These are phyloP conservation scores for Nysson spinosus DNA, from an alignment of 2,888 invertebrate species.

Conservation along the genomic window DNA sequence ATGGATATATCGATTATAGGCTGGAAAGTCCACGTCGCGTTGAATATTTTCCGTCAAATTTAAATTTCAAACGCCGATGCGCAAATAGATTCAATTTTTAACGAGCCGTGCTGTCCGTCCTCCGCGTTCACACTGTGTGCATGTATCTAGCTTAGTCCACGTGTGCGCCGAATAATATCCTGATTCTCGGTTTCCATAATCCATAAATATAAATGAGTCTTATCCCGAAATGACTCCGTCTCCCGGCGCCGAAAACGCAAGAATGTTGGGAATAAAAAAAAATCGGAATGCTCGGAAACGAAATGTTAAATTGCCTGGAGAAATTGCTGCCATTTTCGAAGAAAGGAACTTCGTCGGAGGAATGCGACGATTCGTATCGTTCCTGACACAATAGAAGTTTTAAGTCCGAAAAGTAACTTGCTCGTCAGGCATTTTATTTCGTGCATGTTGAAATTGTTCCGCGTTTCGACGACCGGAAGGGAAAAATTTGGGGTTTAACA, in stretches of 20 bases:
- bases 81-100: constrained; percentile 71
- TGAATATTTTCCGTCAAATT: constrained; percentile 60
- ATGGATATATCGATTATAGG: constrained; percentile 60
- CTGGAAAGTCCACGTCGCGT: constrained; percentile 23
- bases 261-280: constrained; percentile 12
- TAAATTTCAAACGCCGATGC: constrained; percentile 66
- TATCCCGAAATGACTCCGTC: constrained; percentile 42
- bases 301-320: constrained; percentile 31
- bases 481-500: too few relatives aligned
- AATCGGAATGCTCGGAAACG: constrained; percentile 32
- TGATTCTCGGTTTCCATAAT: constrained; percentile 26
- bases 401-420: too few relatives aligned
- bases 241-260: constrained; percentile 36
- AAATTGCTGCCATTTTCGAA: constrained; percentile 36
- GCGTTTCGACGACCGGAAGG: too few relatives aligned
- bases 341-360: not conserved
- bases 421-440: too few relatives aligned
- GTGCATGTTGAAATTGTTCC: too few relatives aligned
- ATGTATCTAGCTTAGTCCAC: constrained; percentile 56
- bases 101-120: constrained; percentile 66
- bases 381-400: too few relatives aligned
- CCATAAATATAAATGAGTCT: constrained; percentile 58
- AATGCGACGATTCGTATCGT: too few relatives aligned
- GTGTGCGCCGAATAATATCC: constrained; percentile 61
- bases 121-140: too few relatives aligned